phyloP scores from a whole-genome alignment of 2,797 vertebrate genomes.

The Anguilla anguilla region DNA sequence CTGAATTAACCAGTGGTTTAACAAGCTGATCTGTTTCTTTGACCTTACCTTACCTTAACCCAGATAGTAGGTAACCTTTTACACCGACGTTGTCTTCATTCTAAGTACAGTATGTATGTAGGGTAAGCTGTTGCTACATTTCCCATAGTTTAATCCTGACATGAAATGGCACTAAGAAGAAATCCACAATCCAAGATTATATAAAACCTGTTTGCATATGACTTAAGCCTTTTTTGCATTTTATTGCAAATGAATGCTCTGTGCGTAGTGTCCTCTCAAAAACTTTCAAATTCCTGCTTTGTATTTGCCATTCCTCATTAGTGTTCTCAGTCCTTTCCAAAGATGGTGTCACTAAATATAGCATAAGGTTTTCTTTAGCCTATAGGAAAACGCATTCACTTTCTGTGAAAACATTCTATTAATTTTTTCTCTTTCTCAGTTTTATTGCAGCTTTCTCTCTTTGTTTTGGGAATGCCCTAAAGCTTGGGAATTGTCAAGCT shows the following conservation, averaged over 20 bases:
- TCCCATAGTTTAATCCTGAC: background rate
- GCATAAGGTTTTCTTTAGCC: background rate
- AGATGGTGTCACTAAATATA: background rate
- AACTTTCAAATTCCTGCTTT: background rate
- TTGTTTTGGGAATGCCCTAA: background rate
- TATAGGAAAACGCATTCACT: background rate
- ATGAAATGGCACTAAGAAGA: background rate
- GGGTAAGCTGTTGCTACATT: background rate
- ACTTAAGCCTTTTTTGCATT: background rate
- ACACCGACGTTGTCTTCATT: background rate
- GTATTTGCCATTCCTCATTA: background rate
- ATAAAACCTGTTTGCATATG: background rate
- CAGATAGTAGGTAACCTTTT: background rate
- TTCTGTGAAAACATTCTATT: background rate
- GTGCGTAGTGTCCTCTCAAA: background rate
- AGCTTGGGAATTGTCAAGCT: slow-evolving; percentile 1
- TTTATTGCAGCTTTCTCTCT: background rate
- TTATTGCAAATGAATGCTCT: background rate
- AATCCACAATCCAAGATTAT: background rate
- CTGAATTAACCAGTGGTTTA: background rate
- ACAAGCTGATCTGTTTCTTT: background rate
- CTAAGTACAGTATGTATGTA: background rate
- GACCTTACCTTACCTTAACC: background rate
- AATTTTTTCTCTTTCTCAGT: background rate
- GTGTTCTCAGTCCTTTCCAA: background rate